Evolutionary conservation across 1,140 invertebrate species (phyloP), one percentile per base, ranked within the genome.

Genomic region (Pissodes strobi): DNA sequence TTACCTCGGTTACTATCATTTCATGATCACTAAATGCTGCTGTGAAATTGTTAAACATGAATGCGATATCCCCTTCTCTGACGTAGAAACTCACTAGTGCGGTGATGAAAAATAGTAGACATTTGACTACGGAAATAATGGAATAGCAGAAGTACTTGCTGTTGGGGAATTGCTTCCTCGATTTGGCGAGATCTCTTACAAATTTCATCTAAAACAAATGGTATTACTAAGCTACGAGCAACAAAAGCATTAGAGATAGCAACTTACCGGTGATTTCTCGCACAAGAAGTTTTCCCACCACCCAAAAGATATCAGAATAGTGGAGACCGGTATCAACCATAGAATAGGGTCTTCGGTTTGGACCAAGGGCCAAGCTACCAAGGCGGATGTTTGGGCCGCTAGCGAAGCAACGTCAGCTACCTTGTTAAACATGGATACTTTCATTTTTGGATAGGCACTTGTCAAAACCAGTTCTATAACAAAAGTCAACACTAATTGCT

Each of bases 231-330:
- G n/a, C n/a, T n/a, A n/a, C n/a, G n/a, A n/a, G n/a, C n/a, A n/a
- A n/a, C n/a, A n/a, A n/a, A n/a, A n/a, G n/a, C n/a, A n/a, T n/a
- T n/a, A n/a, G n/a, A n/a, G n/a, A n/a, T n/a, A n/a, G n/a, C 39
- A 49, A 49, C 49, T 53, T 41, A 60, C 57, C 18, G 45, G 2
- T 18, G 45, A 27, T 41, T 61, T 43, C 30, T 39, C 22, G 15
- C 48, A 37, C 10, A 88, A 82, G 74, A 85, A 94, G 79, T 94
- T 95, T 73, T 90, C 87, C 92, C 92, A 94, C 87, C 90, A 94
- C 17, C 89, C 86, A 59, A 86, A 82, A 1, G 91, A 93, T n/a
- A 90, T 85, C 2, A 92, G 79, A 39, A 90, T 71, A 0, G 90
- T 74, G 0, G 87, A 80, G 0, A 88, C 66, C 9, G 89, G 88